Conservation (phyloP, 2,888 invertebrate species). For the Drosophila seclusa region DNA sequence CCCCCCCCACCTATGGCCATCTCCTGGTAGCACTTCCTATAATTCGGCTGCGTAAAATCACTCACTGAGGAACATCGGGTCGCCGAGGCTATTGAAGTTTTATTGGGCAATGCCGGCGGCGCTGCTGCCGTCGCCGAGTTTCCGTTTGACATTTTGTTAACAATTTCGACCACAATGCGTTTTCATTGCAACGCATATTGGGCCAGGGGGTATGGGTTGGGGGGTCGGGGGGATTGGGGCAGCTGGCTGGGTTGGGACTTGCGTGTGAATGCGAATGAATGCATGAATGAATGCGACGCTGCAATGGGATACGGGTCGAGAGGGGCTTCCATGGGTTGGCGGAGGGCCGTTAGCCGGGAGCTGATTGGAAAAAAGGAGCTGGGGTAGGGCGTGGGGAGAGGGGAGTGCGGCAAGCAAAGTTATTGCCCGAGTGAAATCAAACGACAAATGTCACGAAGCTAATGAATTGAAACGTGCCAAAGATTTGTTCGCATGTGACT, state of each 20-base stretch:
- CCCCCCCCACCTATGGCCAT: background rate
- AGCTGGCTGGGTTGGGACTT: conserved; percentile 34
- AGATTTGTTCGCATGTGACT: conserved; percentile 63
- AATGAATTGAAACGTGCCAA: conserved; percentile 80
- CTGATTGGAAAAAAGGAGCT: background rate
- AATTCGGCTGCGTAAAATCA: conserved; percentile 72
- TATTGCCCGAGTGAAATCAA: conserved; percentile 75
- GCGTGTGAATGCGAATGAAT: conserved; percentile 76
- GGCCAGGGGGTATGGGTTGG: background rate
- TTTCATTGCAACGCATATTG: conserved; percentile 63
- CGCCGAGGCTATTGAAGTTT: conserved; percentile 73
- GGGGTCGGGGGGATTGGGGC: background rate
- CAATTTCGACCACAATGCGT: conserved; percentile 81
- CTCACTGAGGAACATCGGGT: conserved; percentile 52
- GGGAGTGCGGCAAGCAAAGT: conserved; percentile 34
- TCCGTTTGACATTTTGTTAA: conserved; percentile 81
- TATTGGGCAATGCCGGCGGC: conserved; percentile 63
- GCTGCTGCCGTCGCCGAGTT: conserved; percentile 50
- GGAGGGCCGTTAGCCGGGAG: conserved; percentile 3
- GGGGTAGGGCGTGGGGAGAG: background rate
- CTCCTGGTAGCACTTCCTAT: conserved; percentile 41
- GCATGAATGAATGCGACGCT: conserved; percentile 68
- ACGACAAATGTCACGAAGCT: conserved; percentile 80
- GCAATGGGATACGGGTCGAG: conserved; percentile 38
- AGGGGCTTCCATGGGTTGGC: background rate